A percentile compares a stretch with the other conserved stretches of the same genome.
phyloP scores from a whole-genome alignment of 2,797 vertebrate species.

The Paramormyrops hopkinsi region DNA sequence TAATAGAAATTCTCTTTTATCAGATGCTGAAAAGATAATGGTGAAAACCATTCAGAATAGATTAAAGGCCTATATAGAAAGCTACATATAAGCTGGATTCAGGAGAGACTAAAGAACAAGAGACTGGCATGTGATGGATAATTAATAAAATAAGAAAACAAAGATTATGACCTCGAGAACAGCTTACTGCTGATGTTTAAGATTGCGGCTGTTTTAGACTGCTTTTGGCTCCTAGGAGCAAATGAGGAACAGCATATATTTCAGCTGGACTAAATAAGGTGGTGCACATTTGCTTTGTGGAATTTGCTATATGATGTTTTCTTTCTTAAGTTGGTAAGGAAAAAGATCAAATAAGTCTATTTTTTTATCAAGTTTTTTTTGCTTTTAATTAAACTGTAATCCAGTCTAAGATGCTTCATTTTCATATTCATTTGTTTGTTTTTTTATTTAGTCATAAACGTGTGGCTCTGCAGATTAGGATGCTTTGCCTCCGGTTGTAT shows the following conservation, averaged over 20 bases:
- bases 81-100: not conserved
- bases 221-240: not conserved
- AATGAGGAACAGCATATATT: not conserved
- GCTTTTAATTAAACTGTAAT: not conserved
- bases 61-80: not conserved
- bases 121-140: not conserved
- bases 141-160: not conserved
- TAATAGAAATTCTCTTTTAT: not conserved
- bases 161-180: not conserved
- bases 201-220: not conserved
- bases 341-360: not conserved
- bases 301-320: not conserved
- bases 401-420: not conserved
- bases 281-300: not conserved
- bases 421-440: not conserved
- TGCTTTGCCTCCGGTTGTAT: not conserved
- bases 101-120: not conserved
- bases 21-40: not conserved
- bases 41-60: not conserved
- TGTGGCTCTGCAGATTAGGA: not conserved
- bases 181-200: not conserved
- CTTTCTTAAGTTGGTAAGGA: not conserved
- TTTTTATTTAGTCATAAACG: not conserved
- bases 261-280: not conserved
- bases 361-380: not conserved